These are phyloP conservation scores for Chrysochloris asiatica DNA, from an alignment of 2,113 vertebrate species.

Conservation along the genomic window DNA sequence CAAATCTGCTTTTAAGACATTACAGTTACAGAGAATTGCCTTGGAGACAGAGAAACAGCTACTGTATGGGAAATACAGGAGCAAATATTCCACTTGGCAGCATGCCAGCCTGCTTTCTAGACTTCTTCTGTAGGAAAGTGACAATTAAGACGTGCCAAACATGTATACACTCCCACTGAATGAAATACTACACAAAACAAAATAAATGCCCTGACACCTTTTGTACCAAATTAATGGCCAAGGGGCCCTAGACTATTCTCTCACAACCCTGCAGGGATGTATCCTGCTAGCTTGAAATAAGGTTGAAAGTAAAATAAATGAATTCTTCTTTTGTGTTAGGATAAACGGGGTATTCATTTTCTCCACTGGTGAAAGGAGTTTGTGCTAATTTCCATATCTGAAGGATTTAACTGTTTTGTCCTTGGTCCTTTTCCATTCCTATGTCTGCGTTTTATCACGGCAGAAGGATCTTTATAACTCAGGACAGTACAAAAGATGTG, in stretches of 20 bases:
- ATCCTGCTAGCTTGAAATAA: background rate
- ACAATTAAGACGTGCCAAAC: background rate
- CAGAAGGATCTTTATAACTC: background rate
- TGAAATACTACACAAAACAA: background rate
- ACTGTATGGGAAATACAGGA: constrained; percentile 21
- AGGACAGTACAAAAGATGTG: background rate
- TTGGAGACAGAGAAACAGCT: constrained; percentile 43
- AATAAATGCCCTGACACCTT: constrained; percentile 1
- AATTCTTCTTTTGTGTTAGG: background rate
- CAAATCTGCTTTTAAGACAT: background rate
- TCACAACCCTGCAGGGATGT: background rate
- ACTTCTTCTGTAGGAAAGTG: background rate
- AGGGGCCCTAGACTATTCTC: background rate
- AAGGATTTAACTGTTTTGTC: background rate
- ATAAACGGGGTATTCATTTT: background rate
- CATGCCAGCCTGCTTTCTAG: background rate
- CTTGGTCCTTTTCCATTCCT: constrained; percentile 15
- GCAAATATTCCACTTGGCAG: background rate
- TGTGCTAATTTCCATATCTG: background rate
- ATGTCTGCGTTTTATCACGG: background rate
- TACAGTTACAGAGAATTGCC: constrained; percentile 43
- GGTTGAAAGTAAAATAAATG: background rate
- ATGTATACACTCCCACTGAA: background rate
- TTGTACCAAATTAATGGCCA: background rate
- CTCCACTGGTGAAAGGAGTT: background rate